Percentiles rank a stretch among this genome's conserved stretches.
phyloP scores from a whole-genome alignment of 1,140 invertebrate species.

The Eriosoma lanigerum region DNA sequence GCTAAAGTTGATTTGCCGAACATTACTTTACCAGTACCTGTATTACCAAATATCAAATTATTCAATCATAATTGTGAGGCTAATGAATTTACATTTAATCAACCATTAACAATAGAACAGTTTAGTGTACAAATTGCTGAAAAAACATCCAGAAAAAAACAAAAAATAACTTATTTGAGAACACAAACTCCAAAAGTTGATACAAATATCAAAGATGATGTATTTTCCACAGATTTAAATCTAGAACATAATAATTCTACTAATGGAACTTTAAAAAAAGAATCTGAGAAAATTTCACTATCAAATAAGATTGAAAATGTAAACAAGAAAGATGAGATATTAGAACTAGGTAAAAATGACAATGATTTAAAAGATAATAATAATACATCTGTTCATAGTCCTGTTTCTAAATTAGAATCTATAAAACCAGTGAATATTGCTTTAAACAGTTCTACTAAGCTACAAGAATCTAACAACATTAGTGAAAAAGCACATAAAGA shows the following conservation, averaged over 20 bases:
- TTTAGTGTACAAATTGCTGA: constrained; percentile 35
- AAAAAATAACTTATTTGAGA: not conserved
- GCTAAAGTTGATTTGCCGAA: constrained; percentile 32
- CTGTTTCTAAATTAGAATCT: not conserved
- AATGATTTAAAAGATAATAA: not conserved
- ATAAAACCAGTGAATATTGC: not conserved
- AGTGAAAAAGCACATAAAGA: not conserved
- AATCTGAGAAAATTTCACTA: not conserved
- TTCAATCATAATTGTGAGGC: not conserved
- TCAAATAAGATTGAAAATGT: not conserved
- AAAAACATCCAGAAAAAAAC: constrained; percentile 18
- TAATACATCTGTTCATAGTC: not conserved
- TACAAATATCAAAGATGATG: not conserved
- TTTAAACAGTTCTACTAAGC: not conserved
- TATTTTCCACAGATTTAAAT: not conserved
- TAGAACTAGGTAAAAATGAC: not conserved
- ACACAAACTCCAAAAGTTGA: not conserved
- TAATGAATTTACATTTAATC: constrained; percentile 43
- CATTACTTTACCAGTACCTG: constrained; percentile 13
- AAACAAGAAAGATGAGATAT: not conserved
- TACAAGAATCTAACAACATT: not conserved
- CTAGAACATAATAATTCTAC: not conserved
- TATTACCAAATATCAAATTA: constrained; percentile 36
- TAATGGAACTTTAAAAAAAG: not conserved
- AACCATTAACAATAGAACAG: constrained; percentile 47